phyloP scores from a whole-genome alignment of 2,888 invertebrate genomes.

The Cephus pygmeus region DNA sequence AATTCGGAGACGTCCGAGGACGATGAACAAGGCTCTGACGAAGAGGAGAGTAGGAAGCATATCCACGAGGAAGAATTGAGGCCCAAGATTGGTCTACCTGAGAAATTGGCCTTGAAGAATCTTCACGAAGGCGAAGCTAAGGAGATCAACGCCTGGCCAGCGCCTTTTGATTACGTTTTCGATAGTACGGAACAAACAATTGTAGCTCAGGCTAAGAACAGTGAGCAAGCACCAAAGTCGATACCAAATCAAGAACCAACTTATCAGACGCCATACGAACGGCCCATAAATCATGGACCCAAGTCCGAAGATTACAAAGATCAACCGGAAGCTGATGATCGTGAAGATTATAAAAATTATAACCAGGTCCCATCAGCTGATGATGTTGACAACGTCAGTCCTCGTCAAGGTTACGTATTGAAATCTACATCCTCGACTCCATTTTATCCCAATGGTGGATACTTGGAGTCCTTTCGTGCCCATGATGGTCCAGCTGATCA shows the following conservation, averaged over 20 bases:
- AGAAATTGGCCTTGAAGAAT: conserved; percentile 31
- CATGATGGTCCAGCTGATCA: not conserved
- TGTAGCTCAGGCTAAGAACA: conserved; percentile 16
- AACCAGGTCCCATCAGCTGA: not conserved
- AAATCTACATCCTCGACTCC: not conserved
- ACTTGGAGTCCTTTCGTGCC: not conserved
- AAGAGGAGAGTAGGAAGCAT: conserved; percentile 15
- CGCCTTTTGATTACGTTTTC: conserved; percentile 52
- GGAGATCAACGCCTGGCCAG: conserved; percentile 48
- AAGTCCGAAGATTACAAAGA: not conserved
- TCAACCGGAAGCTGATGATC: not conserved
- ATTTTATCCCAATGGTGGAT: not conserved
- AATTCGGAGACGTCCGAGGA: conserved; percentile 10
- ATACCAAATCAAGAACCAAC: not conserved
- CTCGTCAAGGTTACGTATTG: not conserved
- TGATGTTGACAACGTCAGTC: not conserved
- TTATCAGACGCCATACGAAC: not conserved
- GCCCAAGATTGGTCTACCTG: conserved; percentile 30
- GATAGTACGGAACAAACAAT: conserved; percentile 45
- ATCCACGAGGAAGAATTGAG: conserved; percentile 16
- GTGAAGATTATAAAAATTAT: not conserved
- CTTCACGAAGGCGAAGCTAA: conserved; percentile 47
- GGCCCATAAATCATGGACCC: not conserved
- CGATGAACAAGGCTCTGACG: not conserved
- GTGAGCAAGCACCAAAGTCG: not conserved